These are phyloP conservation scores for Acanthosepion pharaonis DNA, from an alignment of 2,888 invertebrate genomes.

Conservation along the genomic window DNA sequence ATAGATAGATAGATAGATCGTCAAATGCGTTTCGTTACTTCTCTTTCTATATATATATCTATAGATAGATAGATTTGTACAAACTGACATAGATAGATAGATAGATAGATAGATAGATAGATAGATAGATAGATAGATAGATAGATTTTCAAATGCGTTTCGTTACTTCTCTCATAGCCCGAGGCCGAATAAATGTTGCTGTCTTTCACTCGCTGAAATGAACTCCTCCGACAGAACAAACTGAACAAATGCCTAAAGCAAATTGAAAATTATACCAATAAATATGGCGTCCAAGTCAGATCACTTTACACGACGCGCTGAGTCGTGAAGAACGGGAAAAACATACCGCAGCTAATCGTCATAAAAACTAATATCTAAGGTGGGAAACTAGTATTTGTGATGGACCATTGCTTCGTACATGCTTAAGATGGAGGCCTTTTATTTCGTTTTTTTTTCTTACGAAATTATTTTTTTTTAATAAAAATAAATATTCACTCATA, in stretches of 20 bases:
- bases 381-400: not conserved
- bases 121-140: not conserved
- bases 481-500: too few relatives aligned
- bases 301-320: not conserved
- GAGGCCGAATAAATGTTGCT: not conserved
- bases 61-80: too few relatives aligned
- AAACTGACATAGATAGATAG: not conserved
- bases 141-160: not conserved
- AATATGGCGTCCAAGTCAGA: not conserved
- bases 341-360: not conserved
- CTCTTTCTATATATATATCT: too few relatives aligned
- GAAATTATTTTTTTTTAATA: too few relatives aligned
- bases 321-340: not conserved
- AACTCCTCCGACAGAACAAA: slow-evolving; percentile 15
- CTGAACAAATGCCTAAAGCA: not conserved
- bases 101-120: not conserved
- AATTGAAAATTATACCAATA: not conserved
- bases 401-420: not conserved
- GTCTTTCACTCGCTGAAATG: slow-evolving; percentile 5
- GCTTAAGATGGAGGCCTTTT: too few relatives aligned
- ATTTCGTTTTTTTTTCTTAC: too few relatives aligned
- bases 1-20: not conserved
- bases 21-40: too few relatives aligned
- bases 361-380: not conserved
- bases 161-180: not conserved